Conservation (phyloP, 2,797 vertebrate genomes). For the Scarus forsteni region DNA sequence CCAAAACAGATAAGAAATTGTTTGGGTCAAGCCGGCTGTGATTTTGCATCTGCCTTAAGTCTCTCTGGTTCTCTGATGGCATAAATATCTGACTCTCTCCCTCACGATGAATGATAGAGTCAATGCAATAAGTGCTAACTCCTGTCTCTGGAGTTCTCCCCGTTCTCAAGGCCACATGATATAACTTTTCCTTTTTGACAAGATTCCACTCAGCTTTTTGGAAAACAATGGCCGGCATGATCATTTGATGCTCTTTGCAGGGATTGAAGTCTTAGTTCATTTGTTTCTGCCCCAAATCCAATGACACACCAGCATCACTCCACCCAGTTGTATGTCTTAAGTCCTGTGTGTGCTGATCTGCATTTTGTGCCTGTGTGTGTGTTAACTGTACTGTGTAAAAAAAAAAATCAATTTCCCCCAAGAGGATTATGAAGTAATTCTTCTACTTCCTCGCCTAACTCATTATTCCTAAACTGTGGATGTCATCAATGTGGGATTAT, state of each 20-base stretch:
- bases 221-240: background rate
- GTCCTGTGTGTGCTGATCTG: background rate
- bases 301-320: background rate
- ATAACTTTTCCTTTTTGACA: background rate
- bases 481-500: background rate
- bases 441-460: background rate
- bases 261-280: background rate
- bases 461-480: constrained; percentile 3
- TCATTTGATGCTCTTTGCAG: background rate
- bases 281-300: background rate
- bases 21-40: too few relatives aligned
- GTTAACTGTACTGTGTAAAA: background rate
- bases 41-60: too few relatives aligned
- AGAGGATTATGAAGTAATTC: background rate
- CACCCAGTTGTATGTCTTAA: background rate
- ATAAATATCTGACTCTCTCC: background rate
- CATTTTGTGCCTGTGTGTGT: background rate
- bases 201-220: background rate
- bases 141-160: background rate
- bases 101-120: background rate
- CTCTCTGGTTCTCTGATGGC: too few relatives aligned
- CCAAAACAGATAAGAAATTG: too few relatives aligned
- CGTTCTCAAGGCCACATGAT: background rate
- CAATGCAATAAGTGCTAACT: background rate
- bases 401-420: background rate